Base-by-base conservation (phyloP, 2,888 invertebrate species). In the Miltochrista miniata region DNA sequence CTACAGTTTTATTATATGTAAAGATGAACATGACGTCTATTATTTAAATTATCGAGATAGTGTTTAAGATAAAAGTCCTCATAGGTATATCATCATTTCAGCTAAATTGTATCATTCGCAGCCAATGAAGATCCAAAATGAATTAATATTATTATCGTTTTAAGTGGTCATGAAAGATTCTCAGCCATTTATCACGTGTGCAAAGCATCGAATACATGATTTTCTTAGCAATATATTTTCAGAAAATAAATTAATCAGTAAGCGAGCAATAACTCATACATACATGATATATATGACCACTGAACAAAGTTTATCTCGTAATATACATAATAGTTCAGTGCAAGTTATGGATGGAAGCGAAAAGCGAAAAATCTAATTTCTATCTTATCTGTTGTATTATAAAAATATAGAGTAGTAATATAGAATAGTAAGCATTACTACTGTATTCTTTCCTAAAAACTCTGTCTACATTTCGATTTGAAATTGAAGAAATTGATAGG, bases 301-400 rank as follows among this genome's bases (percentile, higher is more conserved):
- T 73, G 87, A 81, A 82, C 83, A 81, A 85, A 87, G 83, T 85
- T 86, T 83, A 84, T 86, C 79, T 82, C 76, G 74, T 79, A 72
- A 74, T 70, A 70, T 71, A 70, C 77, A 77, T 77, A 77, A 75
- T 72, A 75, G 65, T 53, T 58, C 41, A 68, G 69, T 36, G 30
- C 55, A 48, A 72, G 43, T 12, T 1, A 54, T 5, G 36, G 15
- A 45, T 30, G 10, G 0, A 0, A 24, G 54, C 48, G 56, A 18
- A 7, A 38, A 36, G 1, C 14, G 0, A 10, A 14, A 13, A 4
- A 8, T 12, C 13, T 24, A 24, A 24, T 24, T 24, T 24, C n/a
- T n/a, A n/a, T n/a, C n/a, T n/a, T n/a, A n/a, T n/a, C n/a, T n/a
- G n/a, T n/a, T n/a, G n/a, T n/a, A n/a, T n/a, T n/a, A n/a, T n/a